Percentiles rank a stretch among this genome's conserved stretches.
Conservation (phyloP, 2,113 vertebrate species). For the Caloenas nicobarica region DNA sequence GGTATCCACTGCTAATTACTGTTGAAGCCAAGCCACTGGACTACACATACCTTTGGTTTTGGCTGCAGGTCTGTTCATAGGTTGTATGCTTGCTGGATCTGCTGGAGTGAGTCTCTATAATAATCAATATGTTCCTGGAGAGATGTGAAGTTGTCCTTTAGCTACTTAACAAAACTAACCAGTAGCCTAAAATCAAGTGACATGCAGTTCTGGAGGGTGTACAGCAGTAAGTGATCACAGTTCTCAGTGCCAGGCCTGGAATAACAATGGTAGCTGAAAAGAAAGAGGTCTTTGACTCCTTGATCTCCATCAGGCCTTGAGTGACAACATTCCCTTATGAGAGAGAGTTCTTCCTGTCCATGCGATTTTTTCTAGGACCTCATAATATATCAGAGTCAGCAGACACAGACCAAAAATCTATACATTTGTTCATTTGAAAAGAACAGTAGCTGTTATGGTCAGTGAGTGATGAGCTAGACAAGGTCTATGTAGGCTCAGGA, state of each 20-base stretch:
- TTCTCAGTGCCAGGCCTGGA: not conserved
- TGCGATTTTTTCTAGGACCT: not conserved
- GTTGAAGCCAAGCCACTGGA: not conserved
- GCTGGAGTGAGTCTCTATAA: not conserved
- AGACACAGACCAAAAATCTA: not conserved
- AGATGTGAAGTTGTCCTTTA: not conserved
- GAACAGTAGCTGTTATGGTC: not conserved
- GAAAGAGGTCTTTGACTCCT: not conserved
- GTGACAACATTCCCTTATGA: not conserved
- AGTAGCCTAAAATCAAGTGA: not conserved
- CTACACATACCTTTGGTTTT: not conserved
- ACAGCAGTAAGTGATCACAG: not conserved
- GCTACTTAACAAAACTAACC: not conserved
- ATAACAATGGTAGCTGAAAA: not conserved
- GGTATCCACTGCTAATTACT: not conserved
- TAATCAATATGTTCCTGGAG: not conserved
- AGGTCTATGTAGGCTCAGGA: fast-evolving
- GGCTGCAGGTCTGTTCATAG: not conserved
- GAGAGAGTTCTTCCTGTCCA: not conserved
- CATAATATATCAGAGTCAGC: not conserved
- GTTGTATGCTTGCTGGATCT: not conserved
- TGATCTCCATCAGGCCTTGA: not conserved
- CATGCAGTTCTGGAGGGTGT: not conserved
- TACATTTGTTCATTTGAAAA: not conserved
- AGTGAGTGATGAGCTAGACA: not conserved